These are phyloP conservation scores for Ganaspis sp. DNA, from an alignment of 1,140 invertebrate genomes.

Conservation along the genomic window DNA sequence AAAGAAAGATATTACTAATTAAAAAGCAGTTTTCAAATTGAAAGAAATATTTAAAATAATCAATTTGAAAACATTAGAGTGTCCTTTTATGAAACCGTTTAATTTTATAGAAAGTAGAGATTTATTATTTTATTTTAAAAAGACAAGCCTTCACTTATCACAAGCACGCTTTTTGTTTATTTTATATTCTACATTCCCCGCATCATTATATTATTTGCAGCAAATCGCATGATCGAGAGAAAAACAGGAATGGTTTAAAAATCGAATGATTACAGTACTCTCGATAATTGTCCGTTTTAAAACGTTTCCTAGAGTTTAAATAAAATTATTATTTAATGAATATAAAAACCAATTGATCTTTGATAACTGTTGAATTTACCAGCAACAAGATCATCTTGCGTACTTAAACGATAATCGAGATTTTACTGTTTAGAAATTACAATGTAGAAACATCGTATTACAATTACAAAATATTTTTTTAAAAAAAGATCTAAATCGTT, in stretches of 20 bases:
- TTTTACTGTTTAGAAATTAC: no score
- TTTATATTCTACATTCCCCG: not conserved
- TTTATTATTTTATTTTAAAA: not conserved
- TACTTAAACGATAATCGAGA: not conserved
- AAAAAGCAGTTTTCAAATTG: not conserved
- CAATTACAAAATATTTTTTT: no score
- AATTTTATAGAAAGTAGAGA: constrained; percentile 23
- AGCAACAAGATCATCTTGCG: not conserved
- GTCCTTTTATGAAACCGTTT: not conserved
- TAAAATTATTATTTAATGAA: no score
- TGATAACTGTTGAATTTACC: no score
- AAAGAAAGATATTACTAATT: no score
- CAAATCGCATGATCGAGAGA: not conserved
- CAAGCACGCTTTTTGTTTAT: constrained; percentile 11
- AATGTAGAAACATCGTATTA: no score
- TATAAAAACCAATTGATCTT: no score
- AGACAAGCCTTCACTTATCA: constrained; percentile 2
- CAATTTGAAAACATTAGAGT: not conserved
- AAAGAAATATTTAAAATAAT: no score
- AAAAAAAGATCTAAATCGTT: no score
- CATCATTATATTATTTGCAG: not conserved
- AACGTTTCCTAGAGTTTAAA: no score
- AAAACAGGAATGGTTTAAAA: not conserved
- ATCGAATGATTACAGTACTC: not conserved
- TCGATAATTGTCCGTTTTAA: not conserved